A percentile compares a stretch with the other conserved stretches of the same genome.
phyloP scores from a whole-genome alignment of 2,888 invertebrate genomes.

The Andrena dorsata region DNA sequence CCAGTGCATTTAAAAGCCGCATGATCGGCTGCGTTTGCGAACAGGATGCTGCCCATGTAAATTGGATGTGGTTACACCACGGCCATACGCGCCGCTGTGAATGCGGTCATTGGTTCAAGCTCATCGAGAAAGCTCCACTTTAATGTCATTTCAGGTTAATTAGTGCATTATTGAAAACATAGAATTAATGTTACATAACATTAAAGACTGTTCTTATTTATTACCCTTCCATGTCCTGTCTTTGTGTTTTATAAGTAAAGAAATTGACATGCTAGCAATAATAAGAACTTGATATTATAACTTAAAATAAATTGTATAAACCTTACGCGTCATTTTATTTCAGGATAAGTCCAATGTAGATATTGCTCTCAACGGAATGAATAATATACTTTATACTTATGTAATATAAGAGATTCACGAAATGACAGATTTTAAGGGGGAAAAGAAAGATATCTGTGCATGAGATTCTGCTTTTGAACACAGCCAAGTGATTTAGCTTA shows the following conservation, averaged over 20 bases:
- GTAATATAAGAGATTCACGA: too few relatives aligned
- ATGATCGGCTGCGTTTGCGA: constrained; percentile 98
- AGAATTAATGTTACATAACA: constrained; percentile 78
- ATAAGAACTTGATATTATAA: constrained; percentile 5
- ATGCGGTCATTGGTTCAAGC: constrained; percentile 98
- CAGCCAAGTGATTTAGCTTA: too few relatives aligned
- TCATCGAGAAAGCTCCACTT: constrained; percentile 91
- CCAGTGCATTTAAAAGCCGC: constrained; percentile 95
- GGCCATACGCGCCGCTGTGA: constrained; percentile 96
- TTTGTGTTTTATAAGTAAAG: constrained; percentile 10
- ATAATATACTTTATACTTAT: too few relatives aligned
- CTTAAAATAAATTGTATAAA: constrained; percentile 8
- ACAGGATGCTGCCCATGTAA: constrained; percentile 95
- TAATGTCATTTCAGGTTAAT: constrained; percentile 82
- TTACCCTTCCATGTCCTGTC: constrained; percentile 39
- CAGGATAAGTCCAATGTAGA: background rate
- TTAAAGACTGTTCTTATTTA: constrained; percentile 69
- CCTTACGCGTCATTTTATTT: background rate
- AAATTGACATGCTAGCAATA: background rate
- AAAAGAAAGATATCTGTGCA: too few relatives aligned
- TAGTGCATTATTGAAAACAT: constrained; percentile 80
- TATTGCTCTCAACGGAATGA: background rate
- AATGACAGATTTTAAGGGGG: too few relatives aligned
- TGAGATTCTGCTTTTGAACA: too few relatives aligned
- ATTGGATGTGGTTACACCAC: constrained; percentile 98